phyloP scores from a whole-genome alignment of 2,888 invertebrate species.

The Galeruca laticollis region DNA sequence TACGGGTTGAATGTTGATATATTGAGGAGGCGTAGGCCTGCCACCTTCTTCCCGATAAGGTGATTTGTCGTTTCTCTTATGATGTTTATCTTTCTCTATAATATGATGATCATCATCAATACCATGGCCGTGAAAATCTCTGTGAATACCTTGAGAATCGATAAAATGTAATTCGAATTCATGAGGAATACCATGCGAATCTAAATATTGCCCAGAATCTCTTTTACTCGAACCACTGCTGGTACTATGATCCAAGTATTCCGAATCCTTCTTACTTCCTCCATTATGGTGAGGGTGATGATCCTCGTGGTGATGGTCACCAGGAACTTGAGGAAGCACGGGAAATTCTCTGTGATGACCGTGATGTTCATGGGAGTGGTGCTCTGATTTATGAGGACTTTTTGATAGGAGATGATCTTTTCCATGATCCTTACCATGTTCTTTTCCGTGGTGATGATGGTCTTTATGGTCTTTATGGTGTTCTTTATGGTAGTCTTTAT shows the following conservation, averaged over 20 bases:
- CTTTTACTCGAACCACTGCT: constrained; percentile 48
- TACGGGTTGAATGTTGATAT: constrained; percentile 62
- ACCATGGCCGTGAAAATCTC: constrained; percentile 63
- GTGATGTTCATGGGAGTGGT: constrained; percentile 33
- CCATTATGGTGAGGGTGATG: constrained; percentile 29
- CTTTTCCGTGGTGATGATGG: constrained; percentile 38
- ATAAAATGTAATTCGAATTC: constrained; percentile 64
- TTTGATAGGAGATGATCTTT: constrained; percentile 47
- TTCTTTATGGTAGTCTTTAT: constrained; percentile 57
- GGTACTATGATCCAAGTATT: constrained; percentile 13
- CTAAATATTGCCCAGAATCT: constrained; percentile 61
- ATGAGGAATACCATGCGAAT: constrained; percentile 64
- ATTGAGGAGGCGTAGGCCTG: constrained; percentile 62
- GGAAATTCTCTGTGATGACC: constrained; percentile 59
- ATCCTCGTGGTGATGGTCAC: constrained; percentile 31
- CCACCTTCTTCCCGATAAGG: constrained; percentile 49
- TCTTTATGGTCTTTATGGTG: constrained; percentile 55
- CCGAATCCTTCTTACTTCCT: constrained; percentile 24
- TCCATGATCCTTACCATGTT: constrained; percentile 54
- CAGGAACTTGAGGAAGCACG: constrained; percentile 56
- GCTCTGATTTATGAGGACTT: constrained; percentile 39
- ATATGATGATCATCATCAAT: constrained; percentile 51
- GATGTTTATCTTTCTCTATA: constrained; percentile 45
- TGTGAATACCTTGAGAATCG: constrained; percentile 62
- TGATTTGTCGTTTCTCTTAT: constrained; percentile 52